Evolutionary conservation across 2,888 invertebrate genomes (phyloP).

Genomic region (Caenorhabditis sulstoni): DNA sequence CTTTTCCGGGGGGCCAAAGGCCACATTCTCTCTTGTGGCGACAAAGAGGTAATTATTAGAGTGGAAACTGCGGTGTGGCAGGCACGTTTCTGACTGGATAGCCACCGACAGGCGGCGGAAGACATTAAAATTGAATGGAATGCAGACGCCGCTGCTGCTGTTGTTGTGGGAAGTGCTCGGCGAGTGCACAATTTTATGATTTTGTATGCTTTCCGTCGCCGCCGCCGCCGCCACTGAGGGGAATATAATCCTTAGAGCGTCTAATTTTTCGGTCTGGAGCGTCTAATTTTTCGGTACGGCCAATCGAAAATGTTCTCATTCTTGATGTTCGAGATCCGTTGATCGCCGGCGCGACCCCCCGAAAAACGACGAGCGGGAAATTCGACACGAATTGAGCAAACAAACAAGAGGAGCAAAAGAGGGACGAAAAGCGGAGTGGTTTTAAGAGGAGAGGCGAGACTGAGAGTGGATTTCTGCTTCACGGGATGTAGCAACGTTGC

Average conservation of each 20-base stretch:
- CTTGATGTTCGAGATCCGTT: slow-evolving; percentile 3
- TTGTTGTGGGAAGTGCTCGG: neutral
- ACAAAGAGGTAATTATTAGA: slow-evolving; percentile 28
- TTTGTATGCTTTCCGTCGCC: slow-evolving; percentile 13
- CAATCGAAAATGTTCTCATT: neutral
- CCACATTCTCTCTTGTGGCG: slow-evolving; percentile 10
- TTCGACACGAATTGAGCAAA: slow-evolving; percentile 56
- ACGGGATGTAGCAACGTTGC: slow-evolving; percentile 22
- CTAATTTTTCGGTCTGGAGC: no score
- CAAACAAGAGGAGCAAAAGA: slow-evolving; percentile 43
- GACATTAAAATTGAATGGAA: slow-evolving; percentile 12
- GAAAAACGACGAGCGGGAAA: slow-evolving; percentile 48
- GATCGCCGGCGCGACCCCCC: slow-evolving; percentile 7
- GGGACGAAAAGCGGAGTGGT: slow-evolving; percentile 26
- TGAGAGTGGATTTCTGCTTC: slow-evolving; percentile 35
- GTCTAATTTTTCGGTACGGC: no score
- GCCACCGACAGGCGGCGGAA: no score
- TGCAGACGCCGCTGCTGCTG: neutral
- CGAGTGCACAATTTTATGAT: slow-evolving; percentile 20
- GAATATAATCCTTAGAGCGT: slow-evolving; percentile 6
- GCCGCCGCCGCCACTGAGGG: slow-evolving; percentile 1
- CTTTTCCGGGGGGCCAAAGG: slow-evolving; percentile 4
- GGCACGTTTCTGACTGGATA: slow-evolving; percentile 6
- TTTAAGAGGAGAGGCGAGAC: slow-evolving; percentile 19
- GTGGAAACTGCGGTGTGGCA: slow-evolving; percentile 19